Evolutionary conservation across 2,797 vertebrate genomes (phyloP), one percentile per base, ranked within the genome.

Genomic region (Triplophysa bombifrons): DNA sequence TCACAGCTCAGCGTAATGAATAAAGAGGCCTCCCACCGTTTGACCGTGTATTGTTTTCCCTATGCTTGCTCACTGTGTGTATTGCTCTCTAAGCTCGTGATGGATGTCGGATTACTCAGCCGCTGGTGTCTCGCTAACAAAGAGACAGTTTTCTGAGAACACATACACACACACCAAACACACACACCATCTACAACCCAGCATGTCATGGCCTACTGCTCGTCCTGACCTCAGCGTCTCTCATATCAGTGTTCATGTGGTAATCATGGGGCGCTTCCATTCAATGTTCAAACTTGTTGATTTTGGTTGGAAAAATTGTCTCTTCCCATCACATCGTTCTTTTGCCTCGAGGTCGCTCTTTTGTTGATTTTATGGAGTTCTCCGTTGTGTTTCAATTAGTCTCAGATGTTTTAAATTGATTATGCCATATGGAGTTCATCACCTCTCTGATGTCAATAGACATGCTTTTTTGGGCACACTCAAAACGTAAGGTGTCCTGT

Each of bases 41-140:
- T 89, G 84, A 86, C 88, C 73, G 72, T 61, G 41, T 66, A 90
- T 92, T 93, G 91, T 92, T 76, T 89, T 86, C 84, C 50, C 56
- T 70, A 80, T 88, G 88, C 88, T 90, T 88, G 84, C 89, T 88
- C 86, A 84, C 85, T 87, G 87, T 90, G 88, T 88, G 88, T 90
- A 85, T 88, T 89, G 86, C 88, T 89, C 83, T 17, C 85, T 90
- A 83, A 90, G 87, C 88, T 88, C 82, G 86, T 93, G 92, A 93
- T 91, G 90, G 91, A 91, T 93, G 90, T 93, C 89, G 44, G 90
- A 91, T 91, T 89, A 90, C 89, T 85, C 81, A 85, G 88, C 84
- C 11, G 84, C 84, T 86, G 89, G 86, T 89, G 89, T 90, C 86
- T 72, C 81, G 70, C 80, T 80, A 72, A 91, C 90, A 92, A 92